Evolutionary conservation across 2,888 invertebrate genomes (phyloP), one percentile per base, ranked within the genome.

Genomic region (Lasiommata megera): DNA sequence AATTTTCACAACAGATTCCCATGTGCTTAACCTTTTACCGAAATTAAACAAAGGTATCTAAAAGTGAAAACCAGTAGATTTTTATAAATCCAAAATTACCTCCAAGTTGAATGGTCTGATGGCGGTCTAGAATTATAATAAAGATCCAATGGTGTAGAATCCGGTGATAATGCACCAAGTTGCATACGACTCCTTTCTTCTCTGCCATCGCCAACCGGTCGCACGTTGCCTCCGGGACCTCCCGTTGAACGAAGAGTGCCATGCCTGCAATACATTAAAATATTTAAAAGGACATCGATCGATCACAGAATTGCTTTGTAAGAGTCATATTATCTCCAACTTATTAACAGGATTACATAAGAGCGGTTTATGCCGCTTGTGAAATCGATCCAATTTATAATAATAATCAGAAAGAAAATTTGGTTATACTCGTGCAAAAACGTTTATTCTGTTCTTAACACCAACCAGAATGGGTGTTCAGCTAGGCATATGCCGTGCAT

Each of bases 51-150:
- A n/a, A n/a, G n/a, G 23, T 23, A 23, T 2, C 23, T 23, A 23
- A 23, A 3, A 2, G 23, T 5, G 5, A 23, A 3, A 5, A 3
- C 5, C 5, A 23, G 23, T 23, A 5, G 23, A 23, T 23, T 23
- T 23, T 3, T 5, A 6, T 31, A 9, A 31, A 31, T 6, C 11
- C 18, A 41, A 38, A 23, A 50, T 69, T 74, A 89, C 86, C 92
- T 92, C 93, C 92, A 92, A 56, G 88, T 86, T 36, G 91, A 91
- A 65, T 91, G 88, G 69, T 92, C 92, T 31, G 93, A 92, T 50
- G 93, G 93, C 7, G 95, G 94, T 65, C 96, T 91, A 37, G 95
- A 95, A 76, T 96, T 96, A 78, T 96, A 96, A 80, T 96, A 96
- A 61, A 96, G 88, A 79, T 96, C 96, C 64, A 95, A 83, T 1